Percentiles rank a stretch among this genome's conserved stretches.
These are phyloP conservation scores for Platerodrilus igneus DNA, from an alignment of 2,888 invertebrate species.

Conservation along the genomic window DNA sequence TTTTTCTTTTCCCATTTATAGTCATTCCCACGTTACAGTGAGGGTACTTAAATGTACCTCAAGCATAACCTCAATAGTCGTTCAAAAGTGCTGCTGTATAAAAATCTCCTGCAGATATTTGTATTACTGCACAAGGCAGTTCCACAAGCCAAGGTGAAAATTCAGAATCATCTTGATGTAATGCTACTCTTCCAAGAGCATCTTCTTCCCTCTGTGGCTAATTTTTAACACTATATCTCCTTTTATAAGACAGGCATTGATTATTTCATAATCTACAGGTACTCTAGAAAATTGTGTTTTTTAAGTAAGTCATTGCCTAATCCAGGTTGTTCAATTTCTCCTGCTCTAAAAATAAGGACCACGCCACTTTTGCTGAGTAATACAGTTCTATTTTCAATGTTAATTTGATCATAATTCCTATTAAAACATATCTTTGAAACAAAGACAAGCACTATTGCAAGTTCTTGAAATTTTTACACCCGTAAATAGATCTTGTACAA, in stretches of 20 bases:
- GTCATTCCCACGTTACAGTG: slow-evolving; percentile 89
- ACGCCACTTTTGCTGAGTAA: slow-evolving; percentile 56
- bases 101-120: slow-evolving; percentile 88
- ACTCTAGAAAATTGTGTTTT: slow-evolving; percentile 59
- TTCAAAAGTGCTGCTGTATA: slow-evolving; percentile 84
- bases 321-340: slow-evolving; percentile 88
- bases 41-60: slow-evolving; percentile 94
- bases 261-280: slow-evolving; percentile 52
- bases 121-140: slow-evolving; percentile 57
- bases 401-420: too few relatives aligned
- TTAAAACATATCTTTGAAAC: too few relatives aligned
- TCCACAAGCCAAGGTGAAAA: slow-evolving; percentile 64
- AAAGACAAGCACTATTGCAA: too few relatives aligned
- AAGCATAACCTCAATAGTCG: slow-evolving; percentile 83
- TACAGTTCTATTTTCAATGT: too few relatives aligned
- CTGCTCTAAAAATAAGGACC: slow-evolving; percentile 76
- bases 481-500: too few relatives aligned
- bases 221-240: slow-evolving; percentile 91
- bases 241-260: slow-evolving; percentile 82
- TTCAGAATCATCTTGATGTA: slow-evolving; percentile 70
- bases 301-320: slow-evolving; percentile 79
- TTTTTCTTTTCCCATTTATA: slow-evolving; percentile 55
- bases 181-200: slow-evolving; percentile 79
- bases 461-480: too few relatives aligned
- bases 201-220: slow-evolving; percentile 83